Percentiles rank a stretch among this genome's conserved stretches.
These are phyloP conservation scores for Pundamilia nyererei DNA, from an alignment of 2,113 vertebrate genomes.

Conservation along the genomic window DNA sequence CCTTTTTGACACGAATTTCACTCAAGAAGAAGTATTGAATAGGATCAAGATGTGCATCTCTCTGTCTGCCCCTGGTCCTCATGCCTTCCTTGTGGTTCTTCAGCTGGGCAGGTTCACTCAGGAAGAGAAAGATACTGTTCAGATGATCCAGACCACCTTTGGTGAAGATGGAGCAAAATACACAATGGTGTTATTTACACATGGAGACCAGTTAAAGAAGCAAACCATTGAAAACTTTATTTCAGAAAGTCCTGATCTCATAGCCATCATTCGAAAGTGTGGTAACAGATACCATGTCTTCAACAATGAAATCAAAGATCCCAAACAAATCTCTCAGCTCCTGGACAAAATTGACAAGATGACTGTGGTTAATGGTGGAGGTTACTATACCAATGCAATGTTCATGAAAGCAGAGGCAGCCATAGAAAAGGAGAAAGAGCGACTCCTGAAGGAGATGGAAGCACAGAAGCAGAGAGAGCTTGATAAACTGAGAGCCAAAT, in stretches of 20 bases:
- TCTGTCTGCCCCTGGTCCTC: slow-evolving; percentile 47
- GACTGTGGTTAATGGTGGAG: not conserved
- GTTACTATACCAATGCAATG: slow-evolving; percentile 38
- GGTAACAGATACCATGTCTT: slow-evolving; percentile 35
- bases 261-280: not conserved
- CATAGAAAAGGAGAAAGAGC: slow-evolving; percentile 22
- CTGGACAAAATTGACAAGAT: slow-evolving; percentile 44
- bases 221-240: slow-evolving; percentile 20
- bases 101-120: slow-evolving; percentile 22
- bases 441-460: slow-evolving; percentile 3
- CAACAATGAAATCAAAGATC: slow-evolving; percentile 47
- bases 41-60: slow-evolving; percentile 43
- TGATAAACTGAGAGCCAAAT: not conserved
- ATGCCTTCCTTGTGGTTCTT: slow-evolving; percentile 45
- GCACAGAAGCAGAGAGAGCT: not conserved
- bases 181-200: slow-evolving; percentile 60
- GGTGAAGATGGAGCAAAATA: slow-evolving; percentile 16
- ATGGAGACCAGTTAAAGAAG: slow-evolving; percentile 40
- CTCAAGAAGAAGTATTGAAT: not conserved
- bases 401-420: slow-evolving; percentile 17
- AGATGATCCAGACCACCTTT: slow-evolving; percentile 39
- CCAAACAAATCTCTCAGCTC: slow-evolving; percentile 4
- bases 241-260: not conserved
- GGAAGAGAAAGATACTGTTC: slow-evolving; percentile 13
- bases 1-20: slow-evolving; percentile 50